phyloP scores from a whole-genome alignment of 35 echinoderm and acorn worm genomes.

The Patiria miniata region DNA sequence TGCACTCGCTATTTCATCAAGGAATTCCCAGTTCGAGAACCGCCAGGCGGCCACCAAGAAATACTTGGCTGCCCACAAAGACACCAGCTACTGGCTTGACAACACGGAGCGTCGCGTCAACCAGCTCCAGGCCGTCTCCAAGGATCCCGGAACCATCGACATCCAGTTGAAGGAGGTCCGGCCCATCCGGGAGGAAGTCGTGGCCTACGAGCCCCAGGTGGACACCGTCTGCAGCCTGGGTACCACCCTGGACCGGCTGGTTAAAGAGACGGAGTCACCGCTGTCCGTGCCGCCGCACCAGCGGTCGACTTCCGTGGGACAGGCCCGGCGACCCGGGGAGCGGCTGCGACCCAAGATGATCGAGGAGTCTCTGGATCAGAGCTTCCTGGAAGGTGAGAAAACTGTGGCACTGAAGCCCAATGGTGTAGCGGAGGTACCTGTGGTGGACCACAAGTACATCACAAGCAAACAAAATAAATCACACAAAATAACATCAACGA shows the following conservation, averaged over 20 bases:
- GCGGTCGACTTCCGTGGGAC: constrained; percentile 61
- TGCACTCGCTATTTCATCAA: no score
- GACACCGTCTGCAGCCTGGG: constrained; percentile 56
- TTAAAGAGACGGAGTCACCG: constrained; percentile 65
- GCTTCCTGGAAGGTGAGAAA: constrained; percentile 74
- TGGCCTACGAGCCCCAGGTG: constrained; percentile 62
- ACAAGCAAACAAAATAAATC: no score
- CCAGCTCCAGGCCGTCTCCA: constrained; percentile 79
- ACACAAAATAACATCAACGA: no score
- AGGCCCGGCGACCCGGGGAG: constrained; percentile 59
- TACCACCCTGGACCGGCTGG: constrained; percentile 57
- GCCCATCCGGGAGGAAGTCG: constrained; percentile 75
- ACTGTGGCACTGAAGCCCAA: no score
- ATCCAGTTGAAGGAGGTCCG: constrained; percentile 77
- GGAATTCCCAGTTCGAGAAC: constrained; percentile 84
- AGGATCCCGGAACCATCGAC: constrained; percentile 72
- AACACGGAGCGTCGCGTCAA: constrained; percentile 65
- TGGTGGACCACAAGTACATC: no score
- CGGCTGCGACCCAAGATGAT: constrained; percentile 44
- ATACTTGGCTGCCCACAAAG: constrained; percentile 55
- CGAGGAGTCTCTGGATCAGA: constrained; percentile 57
- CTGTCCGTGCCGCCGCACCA: constrained; percentile 58
- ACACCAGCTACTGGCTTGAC: constrained; percentile 85
- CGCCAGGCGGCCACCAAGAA: constrained; percentile 71
- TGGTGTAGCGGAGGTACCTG: no score